Evolutionary conservation across 2,113 vertebrate genomes (phyloP).

Genomic region (Engystomops pustulosus): DNA sequence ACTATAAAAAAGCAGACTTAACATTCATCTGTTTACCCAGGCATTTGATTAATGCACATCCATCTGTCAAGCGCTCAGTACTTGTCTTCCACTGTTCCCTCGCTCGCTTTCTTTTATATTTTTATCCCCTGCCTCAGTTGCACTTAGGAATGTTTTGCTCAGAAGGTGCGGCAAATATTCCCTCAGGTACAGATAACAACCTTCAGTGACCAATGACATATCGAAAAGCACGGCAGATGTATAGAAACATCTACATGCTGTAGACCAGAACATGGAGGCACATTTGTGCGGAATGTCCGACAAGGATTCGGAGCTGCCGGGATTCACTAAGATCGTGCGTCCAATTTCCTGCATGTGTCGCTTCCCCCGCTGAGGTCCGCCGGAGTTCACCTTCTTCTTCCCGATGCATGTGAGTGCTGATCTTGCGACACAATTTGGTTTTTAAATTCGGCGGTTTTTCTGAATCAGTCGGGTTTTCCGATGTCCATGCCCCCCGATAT

Average conservation of each 20-base stretch:
- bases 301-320: too few relatives aligned
- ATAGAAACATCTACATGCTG: not conserved
- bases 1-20: constrained; percentile 9
- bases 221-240: not conserved
- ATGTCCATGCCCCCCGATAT: too few relatives aligned
- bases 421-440: too few relatives aligned
- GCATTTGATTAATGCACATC: constrained; percentile 45
- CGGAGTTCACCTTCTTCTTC: too few relatives aligned
- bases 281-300: too few relatives aligned
- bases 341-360: too few relatives aligned
- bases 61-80: constrained; percentile 33
- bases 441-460: too few relatives aligned
- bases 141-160: not conserved
- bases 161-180: not conserved
- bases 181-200: not conserved
- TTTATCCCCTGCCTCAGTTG: constrained; percentile 27
- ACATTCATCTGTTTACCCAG: constrained; percentile 42
- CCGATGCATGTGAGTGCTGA: too few relatives aligned
- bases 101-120: constrained; percentile 37
- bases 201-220: not conserved
- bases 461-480: too few relatives aligned
- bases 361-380: too few relatives aligned
- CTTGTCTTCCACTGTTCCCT: constrained; percentile 27
- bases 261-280: too few relatives aligned
- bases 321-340: too few relatives aligned